Percentiles rank a stretch among this genome's conserved stretches.
phyloP scores from a whole-genome alignment of 2,888 invertebrate species.

The Harpagoxenus sublaevis region DNA sequence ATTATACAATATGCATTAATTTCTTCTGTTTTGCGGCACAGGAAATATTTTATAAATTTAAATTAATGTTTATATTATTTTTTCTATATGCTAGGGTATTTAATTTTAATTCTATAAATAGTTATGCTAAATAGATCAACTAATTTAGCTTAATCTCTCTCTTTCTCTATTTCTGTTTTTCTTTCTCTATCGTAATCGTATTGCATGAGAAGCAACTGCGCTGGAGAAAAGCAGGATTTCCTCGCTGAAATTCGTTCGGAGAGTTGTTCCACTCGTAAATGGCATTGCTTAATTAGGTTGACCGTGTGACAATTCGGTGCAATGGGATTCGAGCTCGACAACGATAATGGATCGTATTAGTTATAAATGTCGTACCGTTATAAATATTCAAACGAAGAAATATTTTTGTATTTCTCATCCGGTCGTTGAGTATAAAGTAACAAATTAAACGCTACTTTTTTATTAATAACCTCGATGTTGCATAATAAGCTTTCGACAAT shows the following conservation, averaged over 20 bases:
- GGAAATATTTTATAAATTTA: background rate
- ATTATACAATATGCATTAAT: background rate
- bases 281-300: conserved; percentile 74
- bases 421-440: background rate
- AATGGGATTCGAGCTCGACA: conserved; percentile 63
- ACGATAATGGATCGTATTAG: conserved; percentile 73
- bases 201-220: conserved; percentile 14
- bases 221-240: conserved; percentile 13
- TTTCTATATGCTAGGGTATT: background rate
- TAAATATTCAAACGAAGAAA: conserved; percentile 69
- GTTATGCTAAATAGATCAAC: conserved; percentile 22
- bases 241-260: conserved; percentile 60
- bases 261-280: conserved; percentile 69
- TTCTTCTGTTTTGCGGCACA: background rate
- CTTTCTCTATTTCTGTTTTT: background rate
- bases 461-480: background rate
- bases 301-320: conserved; percentile 72
- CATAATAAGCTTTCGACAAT: background rate
- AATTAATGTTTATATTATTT: background rate
- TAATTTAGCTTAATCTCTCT: background rate
- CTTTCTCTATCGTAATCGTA: conserved; percentile 21
- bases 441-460: conserved; percentile 16
- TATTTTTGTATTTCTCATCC: conserved; percentile 14
- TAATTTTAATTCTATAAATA: conserved; percentile 7
- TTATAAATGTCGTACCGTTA: conserved; percentile 69